These are phyloP conservation scores for Leptinotarsa lineolata DNA, from an alignment of 1,140 invertebrate species.

Conservation along the genomic window DNA sequence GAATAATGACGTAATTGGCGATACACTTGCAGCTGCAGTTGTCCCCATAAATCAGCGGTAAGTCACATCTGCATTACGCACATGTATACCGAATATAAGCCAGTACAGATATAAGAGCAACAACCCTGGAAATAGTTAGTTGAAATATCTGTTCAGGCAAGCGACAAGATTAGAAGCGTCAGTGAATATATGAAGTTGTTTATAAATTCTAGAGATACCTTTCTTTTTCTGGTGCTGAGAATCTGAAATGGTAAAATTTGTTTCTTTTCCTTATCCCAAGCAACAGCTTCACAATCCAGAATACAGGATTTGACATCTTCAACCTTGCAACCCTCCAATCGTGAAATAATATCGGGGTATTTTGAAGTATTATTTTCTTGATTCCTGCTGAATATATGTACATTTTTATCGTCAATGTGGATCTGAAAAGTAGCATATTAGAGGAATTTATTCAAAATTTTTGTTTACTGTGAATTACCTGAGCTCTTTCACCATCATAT, in stretches of 20 bases:
- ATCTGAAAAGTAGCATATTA: conserved; percentile 61
- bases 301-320: conserved; percentile 81
- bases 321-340: conserved; percentile 68
- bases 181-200: too few species aligned
- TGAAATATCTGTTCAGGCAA: too few species aligned
- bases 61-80: too few species aligned
- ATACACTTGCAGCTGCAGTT: too few species aligned
- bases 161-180: too few species aligned
- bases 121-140: too few species aligned
- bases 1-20: too few species aligned
- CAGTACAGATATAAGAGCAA: too few species aligned
- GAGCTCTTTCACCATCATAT: conserved; percentile 98
- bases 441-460: background rate
- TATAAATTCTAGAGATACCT: conserved; percentile 62
- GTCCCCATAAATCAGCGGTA: too few species aligned
- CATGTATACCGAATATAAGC: too few species aligned
- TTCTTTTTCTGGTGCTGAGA: conserved; percentile 93
- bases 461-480: conserved; percentile 62
- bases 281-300: conserved; percentile 96
- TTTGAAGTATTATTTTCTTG: conserved; percentile 98
- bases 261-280: conserved; percentile 89
- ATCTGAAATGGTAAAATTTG: conserved; percentile 97
- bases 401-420: conserved; percentile 70
- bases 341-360: conserved; percentile 92
- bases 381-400: conserved; percentile 93